Base-by-base conservation (phyloP, 2,888 invertebrate genomes). In the Acrobasis consociella region DNA sequence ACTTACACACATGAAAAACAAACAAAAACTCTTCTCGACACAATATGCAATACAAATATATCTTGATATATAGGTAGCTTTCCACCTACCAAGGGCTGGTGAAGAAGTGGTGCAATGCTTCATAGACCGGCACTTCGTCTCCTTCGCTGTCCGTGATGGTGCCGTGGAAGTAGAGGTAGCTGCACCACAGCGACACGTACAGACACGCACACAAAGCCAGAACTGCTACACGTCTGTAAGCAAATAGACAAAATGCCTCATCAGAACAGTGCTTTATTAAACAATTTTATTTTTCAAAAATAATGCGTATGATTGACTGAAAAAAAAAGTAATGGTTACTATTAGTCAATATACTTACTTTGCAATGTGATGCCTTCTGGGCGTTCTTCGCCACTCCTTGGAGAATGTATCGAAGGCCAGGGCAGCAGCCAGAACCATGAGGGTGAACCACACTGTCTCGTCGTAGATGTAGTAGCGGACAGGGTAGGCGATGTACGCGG, bases 81-180 rank as follows among this genome's bases (percentile, higher is more conserved):
- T 7, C 0, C 11, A 74, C 82, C 86, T 68, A 95, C 95, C 94
- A 96, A 69, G 97, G 97, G 5, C 97, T 97, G 7, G 97, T 97
- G 73, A 98, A 95, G 86, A 99, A 97, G 83, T 99, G 97, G 72
- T 95, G 95, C 0, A 98, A 73, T 0, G 98, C 98, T 81, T 98
- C 98, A 65, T 97, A 95, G 2, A 98, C 93, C 42, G 97, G 97
- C 13, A 98, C 95, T 78, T 97, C 96, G 67, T 98, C 97, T 0
- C 98, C 98, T 66, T 97, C 95, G 69, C 95, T 94, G 82, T 97
- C 97, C 0, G 96, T 96, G 61, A 98, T 93, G 65, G 95, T 96
- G 13, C 97, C 97, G 79, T 98, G 97, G 89, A 97, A 98, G 82
- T 97, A 97, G 17, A 98, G 86, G 76, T 96, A 97, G 63, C 97